These are phyloP conservation scores for Mugil cephalus DNA, from an alignment of 2,113 vertebrate species.

Conservation along the genomic window DNA sequence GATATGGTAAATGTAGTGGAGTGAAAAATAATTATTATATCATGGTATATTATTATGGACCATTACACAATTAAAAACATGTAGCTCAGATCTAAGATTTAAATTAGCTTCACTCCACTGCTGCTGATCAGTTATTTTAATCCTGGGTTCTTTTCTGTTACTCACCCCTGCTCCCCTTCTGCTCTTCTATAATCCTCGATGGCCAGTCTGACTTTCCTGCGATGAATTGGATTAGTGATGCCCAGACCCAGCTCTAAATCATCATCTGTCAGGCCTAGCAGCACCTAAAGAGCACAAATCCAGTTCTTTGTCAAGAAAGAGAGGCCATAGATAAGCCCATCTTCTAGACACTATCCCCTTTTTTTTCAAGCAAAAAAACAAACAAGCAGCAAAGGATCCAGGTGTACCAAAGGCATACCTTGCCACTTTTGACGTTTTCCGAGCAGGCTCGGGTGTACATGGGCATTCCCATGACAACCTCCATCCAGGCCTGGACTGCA, in stretches of 20 bases:
- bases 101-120: too few relatives aligned
- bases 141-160: not conserved
- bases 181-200: conserved; percentile 91
- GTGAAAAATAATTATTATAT: too few relatives aligned
- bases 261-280: conserved; percentile 89
- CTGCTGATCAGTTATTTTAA: too few relatives aligned
- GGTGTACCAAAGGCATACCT: conserved; percentile 78
- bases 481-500: conserved; percentile 90
- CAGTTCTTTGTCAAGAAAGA: conserved; percentile 10
- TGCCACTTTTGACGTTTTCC: conserved; percentile 90
- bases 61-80: too few relatives aligned
- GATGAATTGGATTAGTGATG: conserved; percentile 87
- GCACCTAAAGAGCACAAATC: conserved; percentile 79
- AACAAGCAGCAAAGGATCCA: not conserved
- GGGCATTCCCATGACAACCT: conserved; percentile 93
- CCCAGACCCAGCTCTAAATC: conserved; percentile 88
- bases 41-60: too few relatives aligned
- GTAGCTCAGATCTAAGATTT: too few relatives aligned
- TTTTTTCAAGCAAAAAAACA: not conserved
- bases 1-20: too few relatives aligned
- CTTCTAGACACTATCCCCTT: not conserved
- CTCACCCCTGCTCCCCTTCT: conserved; percentile 86
- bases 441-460: conserved; percentile 88
- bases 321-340: not conserved
- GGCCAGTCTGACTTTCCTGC: conserved; percentile 89